Conservation (phyloP, 2,113 vertebrate genomes). For the Paradisaea rubra region DNA sequence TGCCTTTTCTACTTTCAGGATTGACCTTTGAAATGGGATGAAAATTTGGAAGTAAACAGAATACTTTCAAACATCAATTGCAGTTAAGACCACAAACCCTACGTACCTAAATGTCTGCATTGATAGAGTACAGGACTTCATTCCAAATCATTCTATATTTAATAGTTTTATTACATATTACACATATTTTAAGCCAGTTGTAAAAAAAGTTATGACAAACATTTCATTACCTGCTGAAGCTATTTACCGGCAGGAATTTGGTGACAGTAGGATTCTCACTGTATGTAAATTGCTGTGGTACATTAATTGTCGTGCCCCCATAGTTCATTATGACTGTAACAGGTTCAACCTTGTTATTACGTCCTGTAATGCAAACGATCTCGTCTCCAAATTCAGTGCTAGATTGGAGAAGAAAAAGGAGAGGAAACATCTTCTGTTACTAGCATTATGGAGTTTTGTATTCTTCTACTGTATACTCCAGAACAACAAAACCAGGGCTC, state of each 20-base stretch:
- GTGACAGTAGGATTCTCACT: slow-evolving; percentile 80
- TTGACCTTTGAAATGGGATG: not conserved
- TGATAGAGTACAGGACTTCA: not conserved
- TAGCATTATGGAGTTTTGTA: not conserved
- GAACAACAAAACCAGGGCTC: not conserved
- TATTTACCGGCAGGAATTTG: slow-evolving; percentile 73
- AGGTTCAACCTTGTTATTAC: slow-evolving; percentile 32
- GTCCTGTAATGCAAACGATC: slow-evolving; percentile 83
- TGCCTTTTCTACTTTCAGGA: not conserved
- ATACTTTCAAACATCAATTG: not conserved
- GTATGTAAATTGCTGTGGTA: slow-evolving; percentile 66
- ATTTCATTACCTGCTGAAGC: slow-evolving; percentile 83
- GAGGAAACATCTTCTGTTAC: not conserved
- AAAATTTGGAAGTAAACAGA: not conserved
- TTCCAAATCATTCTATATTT: not conserved
- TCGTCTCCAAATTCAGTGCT: slow-evolving; percentile 76
- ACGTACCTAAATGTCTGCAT: rapidly evolving
- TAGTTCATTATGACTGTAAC: slow-evolving; percentile 69
- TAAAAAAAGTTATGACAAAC: not conserved
- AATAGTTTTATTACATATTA: not conserved
- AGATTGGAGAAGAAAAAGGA: not conserved
- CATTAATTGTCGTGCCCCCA: slow-evolving; percentile 28
- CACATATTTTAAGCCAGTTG: not conserved
- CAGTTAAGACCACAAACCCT: not conserved
- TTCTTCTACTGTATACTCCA: not conserved